Conservation (phyloP, 2,797 vertebrate genomes). For the Typhlichthys subterraneus region DNA sequence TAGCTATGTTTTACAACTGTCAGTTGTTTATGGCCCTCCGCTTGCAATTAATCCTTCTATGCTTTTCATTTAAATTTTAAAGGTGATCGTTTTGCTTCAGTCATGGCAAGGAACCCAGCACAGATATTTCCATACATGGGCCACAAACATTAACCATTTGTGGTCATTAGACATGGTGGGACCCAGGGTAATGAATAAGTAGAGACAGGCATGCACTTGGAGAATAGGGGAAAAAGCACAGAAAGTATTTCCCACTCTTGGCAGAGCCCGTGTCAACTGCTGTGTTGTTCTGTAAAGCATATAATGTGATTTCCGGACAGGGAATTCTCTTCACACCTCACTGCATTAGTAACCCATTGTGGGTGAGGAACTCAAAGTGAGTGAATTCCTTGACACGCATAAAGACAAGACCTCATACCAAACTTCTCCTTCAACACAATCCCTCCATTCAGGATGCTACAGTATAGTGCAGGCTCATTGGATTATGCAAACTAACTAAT, state of each 20-base stretch:
- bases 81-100: conserved; percentile 47
- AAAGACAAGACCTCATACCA: conserved; percentile 22
- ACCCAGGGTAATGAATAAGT: conserved; percentile 44
- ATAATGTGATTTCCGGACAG: conserved; percentile 68
- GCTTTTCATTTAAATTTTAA: conserved; percentile 63
- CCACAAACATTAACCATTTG: conserved; percentile 61
- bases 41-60: conserved; percentile 64
- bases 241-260: conserved; percentile 43
- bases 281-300: conserved; percentile 57
- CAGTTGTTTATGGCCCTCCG: conserved; percentile 59
- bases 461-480: conserved; percentile 7
- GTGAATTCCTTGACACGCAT: conserved; percentile 37
- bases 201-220: conserved; percentile 38
- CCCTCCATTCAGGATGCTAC: conserved; percentile 34
- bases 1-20: conserved; percentile 25
- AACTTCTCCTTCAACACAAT: conserved; percentile 31
- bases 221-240: conserved; percentile 32
- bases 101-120: conserved; percentile 55
- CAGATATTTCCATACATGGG: conserved; percentile 54
- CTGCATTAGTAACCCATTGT: conserved; percentile 29
- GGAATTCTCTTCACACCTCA: conserved; percentile 43
- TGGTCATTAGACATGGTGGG: conserved; percentile 54
- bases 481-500: not conserved
- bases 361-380: conserved; percentile 44
- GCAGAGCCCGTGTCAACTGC: conserved; percentile 45